Base-by-base conservation (phyloP, 1,140 invertebrate genomes). In the Laupala kohalensis region DNA sequence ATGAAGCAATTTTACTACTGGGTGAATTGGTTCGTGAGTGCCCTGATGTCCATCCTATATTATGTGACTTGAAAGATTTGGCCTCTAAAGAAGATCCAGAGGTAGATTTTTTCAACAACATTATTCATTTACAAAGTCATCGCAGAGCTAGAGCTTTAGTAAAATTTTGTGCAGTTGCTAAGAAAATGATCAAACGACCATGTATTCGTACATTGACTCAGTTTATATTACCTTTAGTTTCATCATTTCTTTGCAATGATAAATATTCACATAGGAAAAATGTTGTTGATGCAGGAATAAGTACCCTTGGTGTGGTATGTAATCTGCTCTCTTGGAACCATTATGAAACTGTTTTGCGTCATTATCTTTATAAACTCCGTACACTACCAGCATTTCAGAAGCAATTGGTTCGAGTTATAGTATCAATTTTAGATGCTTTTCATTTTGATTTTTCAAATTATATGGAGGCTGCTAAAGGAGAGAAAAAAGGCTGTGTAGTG, bases 31-130 rank as follows among this genome's bases (percentile, higher is more conserved):
- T 85, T 0, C 83, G 89, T 75, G 87, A 92, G 77, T 92, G 90
- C 80, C 80, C 86, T 0, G 82, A 88, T 2, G 80, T 85, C 0
- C 86, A 95, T 82, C 86, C 89, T 28, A 81, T 90, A 9, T 78
- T 94, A 6, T 82, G 84, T n/a, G 93, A 96, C 81, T 83, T 97
- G 28, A 80, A 85, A 2, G 79, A 84, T 23, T 81, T 96, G 3
- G 84, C 86, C 0, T 89, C 92, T 78, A 86, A 87, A 76, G 81
- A 83, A 37, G 93, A 98, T 78, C 79, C 83, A 0, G 95, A 98
- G 79, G 88, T 92, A 0, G 95, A 98, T 80, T 96, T 98, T 82
- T 98, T 96, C 78, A 92, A 96, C 75, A 98, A 97, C 77, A 90
- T 96, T 75, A 86, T 87, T 37, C 96, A 98, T 83, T 80, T 93